Evolutionary conservation across 2,888 invertebrate genomes (phyloP), one percentile per base, ranked within the genome.

Genomic region (Plagodis pulveraria): DNA sequence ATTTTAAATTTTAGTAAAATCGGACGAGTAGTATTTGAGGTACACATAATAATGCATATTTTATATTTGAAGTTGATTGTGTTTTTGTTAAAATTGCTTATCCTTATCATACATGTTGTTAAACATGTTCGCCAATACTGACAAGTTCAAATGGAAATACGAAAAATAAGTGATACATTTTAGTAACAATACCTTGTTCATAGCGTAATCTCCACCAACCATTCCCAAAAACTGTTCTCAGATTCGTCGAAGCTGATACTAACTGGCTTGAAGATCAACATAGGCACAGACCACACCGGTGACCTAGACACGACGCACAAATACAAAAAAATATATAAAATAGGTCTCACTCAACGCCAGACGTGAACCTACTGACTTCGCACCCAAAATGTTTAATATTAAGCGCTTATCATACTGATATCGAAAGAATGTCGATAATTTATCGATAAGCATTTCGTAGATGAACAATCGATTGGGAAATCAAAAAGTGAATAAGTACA

Each of bases 171-270:
- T 22, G 22, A 22, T 22, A 22, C 1, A 22, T 22, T 4, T 22
- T 22, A 22, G 1, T 22, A 22, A 22, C 22, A 6, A 6, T 75
- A 76, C 88, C 87, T 84, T 80, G 65, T 77, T 86, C 77, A 86
- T 75, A 83, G 82, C 7, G 79, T 85, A 63, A 78, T 87, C 76
- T 82, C 79, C 75, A 78, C 79, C 68, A 80, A 77, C 84, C 89
- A 89, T 84, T 80, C 72, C 64, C 66, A 68, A 51, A 72, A 70
- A 40, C 70, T 67, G 41, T 70, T 64, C 50, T 78, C 66, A 5
- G 79, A 79, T 55, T 74, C 67, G 70, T 75, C 70, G 68, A 65
- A 62, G 40, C 36, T 56, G 45, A 60, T 59, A 45, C 50, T 42
- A 32, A 52, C 48, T 45, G 22, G 44, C 42, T 56, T 61, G 10